These are phyloP conservation scores for Nineta flava DNA, from an alignment of 2,888 invertebrate species.

Conservation along the genomic window DNA sequence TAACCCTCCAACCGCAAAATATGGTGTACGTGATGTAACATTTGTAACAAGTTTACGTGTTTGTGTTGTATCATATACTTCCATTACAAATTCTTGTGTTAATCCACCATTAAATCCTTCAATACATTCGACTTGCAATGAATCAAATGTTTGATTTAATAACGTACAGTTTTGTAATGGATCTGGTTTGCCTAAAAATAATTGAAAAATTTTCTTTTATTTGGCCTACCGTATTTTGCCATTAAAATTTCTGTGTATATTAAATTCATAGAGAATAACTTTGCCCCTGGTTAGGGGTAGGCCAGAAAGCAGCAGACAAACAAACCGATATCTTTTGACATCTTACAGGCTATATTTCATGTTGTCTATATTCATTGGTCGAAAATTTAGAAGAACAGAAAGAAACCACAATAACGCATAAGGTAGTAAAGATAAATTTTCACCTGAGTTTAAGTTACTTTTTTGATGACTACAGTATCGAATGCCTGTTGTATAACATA, in stretches of 20 bases:
- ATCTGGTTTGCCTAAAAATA: conserved; percentile 50
- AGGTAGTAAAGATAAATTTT: too few relatives aligned
- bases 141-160: conserved; percentile 55
- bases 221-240: background rate
- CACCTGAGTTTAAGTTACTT: too few relatives aligned
- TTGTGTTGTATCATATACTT: conserved; percentile 38
- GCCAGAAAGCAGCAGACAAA: too few relatives aligned
- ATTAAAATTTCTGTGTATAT: background rate
- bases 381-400: too few relatives aligned
- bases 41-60: conserved; percentile 37
- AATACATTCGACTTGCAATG: conserved; percentile 53
- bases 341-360: too few relatives aligned
- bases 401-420: too few relatives aligned
- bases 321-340: too few relatives aligned
- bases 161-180: conserved; percentile 55
- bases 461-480: too few relatives aligned
- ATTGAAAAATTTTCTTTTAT: background rate
- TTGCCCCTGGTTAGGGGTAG: too few relatives aligned
- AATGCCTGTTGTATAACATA: too few relatives aligned
- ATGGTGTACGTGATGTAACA: conserved; percentile 38
- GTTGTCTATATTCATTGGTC: too few relatives aligned
- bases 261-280: background rate
- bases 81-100: conserved; percentile 55
- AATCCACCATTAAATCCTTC: conserved; percentile 66
- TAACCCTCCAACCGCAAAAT: conserved; percentile 48